A percentile compares a stretch with the other conserved stretches of the same genome.
Evolutionary conservation across 2,113 vertebrate genomes (phyloP).

Genomic region (Abramis brama): DNA sequence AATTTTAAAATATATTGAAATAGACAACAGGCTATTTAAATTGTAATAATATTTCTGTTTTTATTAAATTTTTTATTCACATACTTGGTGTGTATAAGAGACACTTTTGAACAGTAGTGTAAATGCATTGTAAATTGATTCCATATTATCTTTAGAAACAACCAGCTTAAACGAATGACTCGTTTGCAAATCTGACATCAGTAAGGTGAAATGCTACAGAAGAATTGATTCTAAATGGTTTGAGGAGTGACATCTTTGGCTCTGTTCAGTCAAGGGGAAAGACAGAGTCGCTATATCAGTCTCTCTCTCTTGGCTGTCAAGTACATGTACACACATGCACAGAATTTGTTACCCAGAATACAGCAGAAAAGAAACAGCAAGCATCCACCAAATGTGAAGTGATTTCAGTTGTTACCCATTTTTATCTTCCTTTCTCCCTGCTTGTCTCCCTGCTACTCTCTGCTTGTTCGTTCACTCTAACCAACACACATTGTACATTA

Average conservation of each 20-base stretch:
- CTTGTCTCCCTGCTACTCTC: neutral
- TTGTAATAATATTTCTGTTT: neutral
- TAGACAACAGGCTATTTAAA: neutral
- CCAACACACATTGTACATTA: neutral
- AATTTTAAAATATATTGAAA: neutral
- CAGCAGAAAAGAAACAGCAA: neutral
- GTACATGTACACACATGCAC: constrained; percentile 28
- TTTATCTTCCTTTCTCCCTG: neutral
- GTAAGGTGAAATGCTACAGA: neutral
- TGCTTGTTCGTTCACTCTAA: neutral
- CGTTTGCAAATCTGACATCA: neutral
- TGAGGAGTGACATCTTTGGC: constrained; percentile 21
- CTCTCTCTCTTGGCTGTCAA: neutral
- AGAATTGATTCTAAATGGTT: neutral
- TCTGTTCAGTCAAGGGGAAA: constrained; percentile 21
- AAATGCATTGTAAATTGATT: neutral
- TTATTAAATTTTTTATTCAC: neutral
- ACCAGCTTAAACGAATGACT: neutral
- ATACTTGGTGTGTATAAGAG: neutral
- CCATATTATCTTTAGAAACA: neutral
- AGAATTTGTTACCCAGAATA: constrained; percentile 1
- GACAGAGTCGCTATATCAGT: neutral
- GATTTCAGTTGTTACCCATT: neutral
- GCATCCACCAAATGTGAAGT: neutral
- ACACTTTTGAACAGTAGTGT: neutral